Conservation (phyloP, 2,113 vertebrate genomes). For the Thinocorus orbignyianus region DNA sequence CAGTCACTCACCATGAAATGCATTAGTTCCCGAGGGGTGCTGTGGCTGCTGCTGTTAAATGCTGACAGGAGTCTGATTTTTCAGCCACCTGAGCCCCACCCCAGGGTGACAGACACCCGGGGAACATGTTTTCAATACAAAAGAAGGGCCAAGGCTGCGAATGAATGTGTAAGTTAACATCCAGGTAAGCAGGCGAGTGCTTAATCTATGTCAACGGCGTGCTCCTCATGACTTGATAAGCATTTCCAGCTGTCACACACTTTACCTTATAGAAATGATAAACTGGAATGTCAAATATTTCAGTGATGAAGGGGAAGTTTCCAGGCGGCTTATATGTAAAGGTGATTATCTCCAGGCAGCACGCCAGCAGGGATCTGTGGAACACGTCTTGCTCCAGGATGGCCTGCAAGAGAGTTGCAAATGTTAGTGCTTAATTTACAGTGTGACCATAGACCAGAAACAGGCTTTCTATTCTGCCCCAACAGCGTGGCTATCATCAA, state of each 20-base stretch:
- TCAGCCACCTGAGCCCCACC: neutral
- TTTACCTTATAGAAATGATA: slow-evolving; percentile 96
- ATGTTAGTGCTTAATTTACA: neutral
- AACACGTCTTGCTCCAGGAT: slow-evolving; percentile 92
- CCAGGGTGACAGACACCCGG: neutral
- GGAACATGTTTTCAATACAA: neutral
- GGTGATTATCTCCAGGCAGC: slow-evolving; percentile 89
- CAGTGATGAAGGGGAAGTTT: slow-evolving; percentile 83
- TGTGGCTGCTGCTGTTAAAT: neutral
- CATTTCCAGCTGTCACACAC: neutral
- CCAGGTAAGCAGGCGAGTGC: neutral
- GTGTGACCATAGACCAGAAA: neutral
- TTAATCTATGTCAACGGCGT: neutral
- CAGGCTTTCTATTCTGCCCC: neutral
- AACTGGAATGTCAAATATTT: slow-evolving; percentile 86
- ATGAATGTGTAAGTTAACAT: neutral
- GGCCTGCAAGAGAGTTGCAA: slow-evolving; percentile 72
- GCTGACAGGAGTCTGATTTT: neutral
- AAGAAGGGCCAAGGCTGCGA: neutral
- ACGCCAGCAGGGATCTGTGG: slow-evolving; percentile 88
- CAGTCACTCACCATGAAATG: rapidly evolving
- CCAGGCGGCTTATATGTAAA: slow-evolving; percentile 91
- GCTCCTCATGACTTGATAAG: neutral
- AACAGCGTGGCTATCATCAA: neutral
- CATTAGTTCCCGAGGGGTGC: rapidly evolving